Base-by-base conservation (phyloP, 2,888 invertebrate species). In the Drosophila prostipennis region DNA sequence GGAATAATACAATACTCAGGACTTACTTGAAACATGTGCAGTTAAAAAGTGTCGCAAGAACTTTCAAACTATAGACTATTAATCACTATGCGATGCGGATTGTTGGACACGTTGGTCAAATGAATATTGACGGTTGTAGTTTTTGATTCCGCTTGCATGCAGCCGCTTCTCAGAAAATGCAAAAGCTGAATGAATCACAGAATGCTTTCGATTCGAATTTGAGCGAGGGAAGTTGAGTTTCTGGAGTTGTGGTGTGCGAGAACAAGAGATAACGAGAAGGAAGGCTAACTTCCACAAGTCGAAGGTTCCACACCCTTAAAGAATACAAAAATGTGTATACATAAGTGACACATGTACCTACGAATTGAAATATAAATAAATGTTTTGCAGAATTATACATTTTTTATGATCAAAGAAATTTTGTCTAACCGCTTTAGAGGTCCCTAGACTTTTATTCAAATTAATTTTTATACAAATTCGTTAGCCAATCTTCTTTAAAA, bases 11-110 rank as follows among this genome's bases (percentile, higher is more conserved):
- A 34, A 49, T 11, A 40, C 16, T 53, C 42, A 10, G 23, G 68
- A 83, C 82, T 83, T 83, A 83, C 82, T 70, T 88, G 65, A 80
- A 80, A 83, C 89, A 83, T 80, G 87, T 74, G 81, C 74, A 73
- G 63, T 60, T 43, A 53, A 69, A 73, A 56, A 53, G 53, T 65
- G 68, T 77, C 77, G 78, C 72, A 58, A 68, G 55, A 60, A 68
- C 64, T 48, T 80, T 72, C 46, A 16, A 16, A 64, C 59, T 42
- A 52, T 61, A 77, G 61, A 69, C 46, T 57, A 58, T 58, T 46
- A 54, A 69, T 40, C 68, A 52, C 61, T 42, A n/a, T 65, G 67
- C 54, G 39, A 26, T 39, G 14, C 37, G 13, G 13, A 11, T 48
- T 26, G 34, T 7, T 29, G 19, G 11, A 40, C 58, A 58, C 39